Base-by-base conservation (phyloP, 2,888 invertebrate species). In the Aspidiotus destructor region DNA sequence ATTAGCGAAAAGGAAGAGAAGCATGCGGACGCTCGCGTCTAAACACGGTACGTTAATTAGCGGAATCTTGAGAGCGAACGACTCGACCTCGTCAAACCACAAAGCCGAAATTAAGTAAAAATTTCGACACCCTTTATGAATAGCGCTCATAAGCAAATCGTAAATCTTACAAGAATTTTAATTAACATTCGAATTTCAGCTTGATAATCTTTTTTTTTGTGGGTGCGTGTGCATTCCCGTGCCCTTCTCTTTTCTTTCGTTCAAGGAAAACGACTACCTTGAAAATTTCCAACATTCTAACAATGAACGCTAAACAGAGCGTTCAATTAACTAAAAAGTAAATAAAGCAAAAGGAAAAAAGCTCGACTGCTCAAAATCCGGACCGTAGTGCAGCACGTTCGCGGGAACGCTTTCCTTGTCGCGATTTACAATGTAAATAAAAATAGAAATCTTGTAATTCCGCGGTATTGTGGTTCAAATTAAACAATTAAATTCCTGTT, bases 401-500 rank as follows among this genome's bases (percentile, higher is more conserved):
- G 2, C 28, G 28, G 28, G 28, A 28, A 28, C 28, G 28, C 28
- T 28, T 28, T 28, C 28, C 28, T 28, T 28, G 28, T 28, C 28
- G n/a, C 48, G 48, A 48, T 48, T 48, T 48, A 48, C 48, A 48
- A 48, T 48, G 48, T 48, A 48, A 48, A 48, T 48, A 54, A 63
- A 63, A 63, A 63, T 63, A 48, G 54, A 63, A 63, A 54, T 53
- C 63, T 63, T 41, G 54, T 63, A 63, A 63, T 63, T 63, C 63
- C 63, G 63, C 28, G 63, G 53, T 63, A 63, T 63, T 63, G 63
- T 63, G 55, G 63, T 63, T 41, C 63, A 53, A 63, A 63, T 63
- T 63, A 63, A 63, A 63, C 63, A 63, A 63, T 63, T 63, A 63
- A 63, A 63, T 63, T 63, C 63, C 63, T 63, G 63, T 63, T 63